Conservation (phyloP, 92 coral and sea anemone species). For the Scolanthus callimorphus region DNA sequence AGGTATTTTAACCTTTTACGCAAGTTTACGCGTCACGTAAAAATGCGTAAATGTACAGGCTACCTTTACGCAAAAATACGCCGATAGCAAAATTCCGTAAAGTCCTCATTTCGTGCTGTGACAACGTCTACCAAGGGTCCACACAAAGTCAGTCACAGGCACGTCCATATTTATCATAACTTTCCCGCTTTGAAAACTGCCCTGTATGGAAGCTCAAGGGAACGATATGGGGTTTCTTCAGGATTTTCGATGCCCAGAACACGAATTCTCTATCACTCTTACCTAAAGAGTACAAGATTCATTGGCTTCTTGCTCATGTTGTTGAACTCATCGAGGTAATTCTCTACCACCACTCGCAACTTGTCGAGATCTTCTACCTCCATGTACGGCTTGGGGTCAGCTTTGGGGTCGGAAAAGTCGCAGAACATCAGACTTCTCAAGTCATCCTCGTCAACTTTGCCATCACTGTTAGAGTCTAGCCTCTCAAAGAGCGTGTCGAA, state of each 20-base stretch:
- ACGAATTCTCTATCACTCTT: too few species aligned
- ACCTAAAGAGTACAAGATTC: conserved; percentile 95
- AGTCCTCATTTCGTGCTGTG: too few species aligned
- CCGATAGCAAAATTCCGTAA: too few species aligned
- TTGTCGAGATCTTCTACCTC: conserved; percentile 84
- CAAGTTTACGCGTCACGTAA: too few species aligned
- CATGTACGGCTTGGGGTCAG: conserved; percentile 82
- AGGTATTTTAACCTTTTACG: too few species aligned
- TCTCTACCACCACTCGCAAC: conserved; percentile 86
- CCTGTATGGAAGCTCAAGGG: too few species aligned
- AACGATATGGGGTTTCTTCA: neutral
- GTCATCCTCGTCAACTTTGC: conserved; percentile 92
- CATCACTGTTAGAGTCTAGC: conserved; percentile 73
- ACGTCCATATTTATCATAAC: too few species aligned
- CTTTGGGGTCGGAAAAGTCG: conserved; percentile 95
- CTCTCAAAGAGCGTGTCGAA: conserved; percentile 86
- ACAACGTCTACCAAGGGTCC: too few species aligned
- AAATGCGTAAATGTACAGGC: too few species aligned
- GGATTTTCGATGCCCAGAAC: neutral
- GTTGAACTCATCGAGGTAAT: conserved; percentile 92
- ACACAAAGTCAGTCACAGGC: too few species aligned
- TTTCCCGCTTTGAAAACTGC: too few species aligned
- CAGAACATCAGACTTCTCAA: conserved; percentile 93
- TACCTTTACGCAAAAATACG: too few species aligned
- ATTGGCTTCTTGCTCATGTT: conserved; percentile 99